These are phyloP conservation scores for Enteromius unitaeniatus DNA, from an alignment of 2,797 vertebrate genomes.

Conservation along the genomic window DNA sequence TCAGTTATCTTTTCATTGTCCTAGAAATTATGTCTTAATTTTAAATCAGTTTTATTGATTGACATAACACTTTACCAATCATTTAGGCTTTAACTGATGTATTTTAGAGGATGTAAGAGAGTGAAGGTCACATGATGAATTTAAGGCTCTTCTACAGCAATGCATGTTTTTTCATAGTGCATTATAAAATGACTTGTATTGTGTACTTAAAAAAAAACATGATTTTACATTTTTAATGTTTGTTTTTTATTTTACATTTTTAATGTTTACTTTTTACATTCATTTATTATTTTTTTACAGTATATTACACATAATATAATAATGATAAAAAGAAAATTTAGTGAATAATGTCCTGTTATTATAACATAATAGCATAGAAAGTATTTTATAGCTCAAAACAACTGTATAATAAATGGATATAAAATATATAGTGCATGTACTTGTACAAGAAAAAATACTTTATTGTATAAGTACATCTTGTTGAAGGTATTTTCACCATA, in stretches of 20 bases:
- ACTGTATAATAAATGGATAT: neutral
- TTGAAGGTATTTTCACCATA: neutral
- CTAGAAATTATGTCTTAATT: neutral
- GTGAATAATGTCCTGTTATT: neutral
- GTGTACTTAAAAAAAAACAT: neutral
- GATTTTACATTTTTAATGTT: neutral
- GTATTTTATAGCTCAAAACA: neutral
- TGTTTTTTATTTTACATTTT: neutral
- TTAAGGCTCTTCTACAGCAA: neutral
- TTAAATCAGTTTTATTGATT: neutral
- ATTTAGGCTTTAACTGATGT: neutral
- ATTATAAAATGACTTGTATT: neutral
- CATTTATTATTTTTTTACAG: neutral
- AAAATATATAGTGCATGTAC: too few relatives aligned
- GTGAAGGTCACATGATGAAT: neutral
- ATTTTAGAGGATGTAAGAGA: neutral
- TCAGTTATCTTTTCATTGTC: neutral
- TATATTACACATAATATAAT: too few relatives aligned
- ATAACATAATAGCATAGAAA: neutral
- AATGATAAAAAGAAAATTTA: neutral
- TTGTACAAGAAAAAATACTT: too few relatives aligned
- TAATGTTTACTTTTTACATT: neutral
- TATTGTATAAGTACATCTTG: too few relatives aligned
- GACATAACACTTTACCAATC: neutral
- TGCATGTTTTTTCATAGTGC: neutral